phyloP scores from a whole-genome alignment of 2,797 vertebrate species.

The Catostomus latipinnis region DNA sequence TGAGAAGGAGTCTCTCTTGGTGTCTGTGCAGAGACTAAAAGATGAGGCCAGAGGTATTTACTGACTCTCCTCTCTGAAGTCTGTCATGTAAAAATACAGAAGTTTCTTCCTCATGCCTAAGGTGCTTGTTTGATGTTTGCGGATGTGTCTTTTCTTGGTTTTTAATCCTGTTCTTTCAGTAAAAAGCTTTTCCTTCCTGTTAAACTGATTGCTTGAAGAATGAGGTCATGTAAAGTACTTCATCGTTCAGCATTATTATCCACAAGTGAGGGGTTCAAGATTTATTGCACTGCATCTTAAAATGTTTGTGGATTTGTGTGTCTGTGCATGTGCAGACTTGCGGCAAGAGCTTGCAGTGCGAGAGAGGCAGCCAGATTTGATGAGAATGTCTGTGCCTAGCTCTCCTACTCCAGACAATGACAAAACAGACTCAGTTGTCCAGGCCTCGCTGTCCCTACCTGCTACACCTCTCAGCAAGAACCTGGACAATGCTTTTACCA shows the following conservation, averaged over 20 bases:
- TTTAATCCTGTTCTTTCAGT: slow-evolving; percentile 3
- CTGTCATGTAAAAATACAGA: not conserved
- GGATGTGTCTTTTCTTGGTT: not conserved
- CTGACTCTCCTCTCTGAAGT: slow-evolving; percentile 5
- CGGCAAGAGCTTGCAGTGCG: slow-evolving; percentile 93
- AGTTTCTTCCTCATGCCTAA: not conserved
- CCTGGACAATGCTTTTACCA: slow-evolving; percentile 90
- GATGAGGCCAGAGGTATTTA: slow-evolving; percentile 93
- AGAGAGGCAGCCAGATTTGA: slow-evolving; percentile 88
- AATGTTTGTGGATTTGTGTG: not conserved
- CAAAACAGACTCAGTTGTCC: slow-evolving; percentile 90
- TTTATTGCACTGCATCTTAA: not conserved
- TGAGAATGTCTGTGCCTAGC: slow-evolving; percentile 89
- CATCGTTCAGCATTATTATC: not conserved
- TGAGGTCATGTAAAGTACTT: slow-evolving; percentile 1
- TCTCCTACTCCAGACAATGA: slow-evolving; percentile 90
- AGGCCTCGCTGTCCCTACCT: slow-evolving; percentile 90
- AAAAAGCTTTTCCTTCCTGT: not conserved
- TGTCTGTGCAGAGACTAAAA: slow-evolving; percentile 94
- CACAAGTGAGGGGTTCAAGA: not conserved
- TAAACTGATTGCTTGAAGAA: not conserved
- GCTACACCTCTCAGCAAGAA: slow-evolving; percentile 91
- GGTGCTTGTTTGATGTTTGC: not conserved
- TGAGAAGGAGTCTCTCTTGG: slow-evolving; percentile 95
- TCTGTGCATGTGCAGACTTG: slow-evolving; percentile 78